Evolutionary conservation across 1,140 invertebrate species (phyloP).

Genomic region (Coptotermes formosanus): DNA sequence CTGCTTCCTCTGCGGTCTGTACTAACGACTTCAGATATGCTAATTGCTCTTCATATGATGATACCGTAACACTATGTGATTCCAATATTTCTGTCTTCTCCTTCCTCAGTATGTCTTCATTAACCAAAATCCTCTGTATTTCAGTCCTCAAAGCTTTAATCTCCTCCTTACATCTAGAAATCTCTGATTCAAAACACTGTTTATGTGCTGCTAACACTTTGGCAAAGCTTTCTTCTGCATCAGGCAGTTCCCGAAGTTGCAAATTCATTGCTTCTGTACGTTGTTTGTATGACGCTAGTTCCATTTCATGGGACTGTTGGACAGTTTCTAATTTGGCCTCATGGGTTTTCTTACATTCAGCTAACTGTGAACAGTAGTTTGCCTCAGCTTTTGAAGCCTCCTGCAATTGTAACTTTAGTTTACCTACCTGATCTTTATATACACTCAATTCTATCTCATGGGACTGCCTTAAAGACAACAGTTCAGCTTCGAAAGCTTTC

Average conservation of each 20-base stretch:
- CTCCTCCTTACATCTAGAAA: constrained; percentile 47
- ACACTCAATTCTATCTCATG: neutral
- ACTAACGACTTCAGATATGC: neutral
- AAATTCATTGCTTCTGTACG: constrained; percentile 41
- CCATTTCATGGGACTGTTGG: constrained; percentile 31
- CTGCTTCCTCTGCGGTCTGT: neutral
- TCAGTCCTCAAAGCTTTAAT: constrained; percentile 48
- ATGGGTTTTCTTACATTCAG: neutral
- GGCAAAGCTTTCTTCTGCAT: neutral
- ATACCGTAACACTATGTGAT: neutral
- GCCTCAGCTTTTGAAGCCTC: neutral
- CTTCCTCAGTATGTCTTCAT: neutral
- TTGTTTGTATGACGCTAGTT: constrained; percentile 43
- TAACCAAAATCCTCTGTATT: constrained; percentile 40
- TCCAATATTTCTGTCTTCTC: neutral
- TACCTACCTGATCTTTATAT: neutral
- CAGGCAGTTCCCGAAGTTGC: constrained; percentile 41
- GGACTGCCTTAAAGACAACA: neutral
- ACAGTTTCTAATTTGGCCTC: neutral
- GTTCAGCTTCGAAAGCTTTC: constrained; percentile 1
- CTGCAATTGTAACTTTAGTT: neutral
- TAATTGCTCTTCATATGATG: neutral
- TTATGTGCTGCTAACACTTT: constrained; percentile 38
- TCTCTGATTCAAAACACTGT: constrained; percentile 36
- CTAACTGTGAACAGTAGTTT: neutral